Percentiles rank a stretch among this genome's conserved stretches.
Evolutionary conservation across 1,140 invertebrate species (phyloP).

Genomic region (Epicauta chinensis): DNA sequence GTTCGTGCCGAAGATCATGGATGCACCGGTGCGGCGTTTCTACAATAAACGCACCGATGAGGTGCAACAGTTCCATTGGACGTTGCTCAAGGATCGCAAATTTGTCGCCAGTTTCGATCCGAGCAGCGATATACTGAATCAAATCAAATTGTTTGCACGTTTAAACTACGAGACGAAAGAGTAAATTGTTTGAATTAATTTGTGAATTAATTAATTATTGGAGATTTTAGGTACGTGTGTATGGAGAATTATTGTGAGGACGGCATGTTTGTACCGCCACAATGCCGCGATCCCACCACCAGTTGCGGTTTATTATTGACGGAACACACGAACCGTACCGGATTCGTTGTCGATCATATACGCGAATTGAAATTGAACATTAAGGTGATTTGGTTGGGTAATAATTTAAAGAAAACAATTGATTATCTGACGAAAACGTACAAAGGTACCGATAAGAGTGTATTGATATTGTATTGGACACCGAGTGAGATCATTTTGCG

Average conservation of each 20-base stretch:
- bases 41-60: conserved; percentile 19
- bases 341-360: conserved; percentile 52
- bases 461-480: conserved; percentile 61
- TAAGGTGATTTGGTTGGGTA: conserved; percentile 59
- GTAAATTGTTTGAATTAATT: conserved; percentile 13
- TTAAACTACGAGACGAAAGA: conserved; percentile 9
- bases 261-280: conserved; percentile 53
- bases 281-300: conserved; percentile 42
- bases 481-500: conserved; percentile 58
- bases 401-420: conserved; percentile 47
- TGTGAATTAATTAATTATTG: neutral
- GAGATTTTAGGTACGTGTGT: conserved; percentile 46
- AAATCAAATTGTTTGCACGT: neutral
- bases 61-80: conserved; percentile 44
- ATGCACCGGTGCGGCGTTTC: conserved; percentile 24
- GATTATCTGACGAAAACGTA: conserved; percentile 43
- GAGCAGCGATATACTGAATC: conserved; percentile 10
- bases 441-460: conserved; percentile 38
- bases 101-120: conserved; percentile 46
- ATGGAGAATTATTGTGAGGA: conserved; percentile 45
- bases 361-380: conserved; percentile 48
- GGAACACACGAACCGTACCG: conserved; percentile 46
- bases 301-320: conserved; percentile 55
- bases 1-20: conserved; percentile 55
- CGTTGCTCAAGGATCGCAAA: conserved; percentile 44